Conservation (phyloP, 2,797 vertebrate genomes). For the Benthosema pterotum region DNA sequence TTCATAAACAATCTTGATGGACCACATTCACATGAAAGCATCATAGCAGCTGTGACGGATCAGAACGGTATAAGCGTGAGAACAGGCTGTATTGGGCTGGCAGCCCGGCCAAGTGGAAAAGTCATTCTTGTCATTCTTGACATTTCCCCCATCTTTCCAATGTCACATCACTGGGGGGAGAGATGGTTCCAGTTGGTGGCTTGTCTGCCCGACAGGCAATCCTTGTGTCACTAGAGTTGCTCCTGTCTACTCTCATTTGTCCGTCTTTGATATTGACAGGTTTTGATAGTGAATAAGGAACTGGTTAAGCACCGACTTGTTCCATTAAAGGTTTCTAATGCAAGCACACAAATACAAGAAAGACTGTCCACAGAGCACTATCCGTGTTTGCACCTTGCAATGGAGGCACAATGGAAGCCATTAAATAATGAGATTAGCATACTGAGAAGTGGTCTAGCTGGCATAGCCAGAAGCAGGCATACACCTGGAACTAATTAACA, state of each 20-base stretch:
- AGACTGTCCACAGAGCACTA: background rate
- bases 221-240: conserved; percentile 17
- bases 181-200: conserved; percentile 5
- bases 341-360: background rate
- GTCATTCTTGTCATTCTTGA: conserved; percentile 30
- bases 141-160: conserved; percentile 8
- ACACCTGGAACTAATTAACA: conserved; percentile 2
- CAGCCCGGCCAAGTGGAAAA: conserved; percentile 24
- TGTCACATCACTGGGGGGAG: conserved; percentile 14
- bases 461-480: background rate
- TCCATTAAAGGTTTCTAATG: background rate
- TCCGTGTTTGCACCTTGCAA: background rate
- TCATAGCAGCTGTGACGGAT: conserved; percentile 26
- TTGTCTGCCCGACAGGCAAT: conserved; percentile 13
- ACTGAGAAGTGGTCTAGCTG: background rate
- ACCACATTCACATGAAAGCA: conserved; percentile 12
- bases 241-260: conserved; percentile 5
- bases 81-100: conserved; percentile 10
- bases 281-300: background rate
- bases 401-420: background rate
- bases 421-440: background rate
- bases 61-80: background rate
- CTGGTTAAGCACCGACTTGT: background rate
- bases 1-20: no score
- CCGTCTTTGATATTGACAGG: conserved; percentile 4